These are phyloP conservation scores for Aphelenchoides fujianensis DNA, from an alignment of 1,140 invertebrate genomes.

Conservation along the genomic window DNA sequence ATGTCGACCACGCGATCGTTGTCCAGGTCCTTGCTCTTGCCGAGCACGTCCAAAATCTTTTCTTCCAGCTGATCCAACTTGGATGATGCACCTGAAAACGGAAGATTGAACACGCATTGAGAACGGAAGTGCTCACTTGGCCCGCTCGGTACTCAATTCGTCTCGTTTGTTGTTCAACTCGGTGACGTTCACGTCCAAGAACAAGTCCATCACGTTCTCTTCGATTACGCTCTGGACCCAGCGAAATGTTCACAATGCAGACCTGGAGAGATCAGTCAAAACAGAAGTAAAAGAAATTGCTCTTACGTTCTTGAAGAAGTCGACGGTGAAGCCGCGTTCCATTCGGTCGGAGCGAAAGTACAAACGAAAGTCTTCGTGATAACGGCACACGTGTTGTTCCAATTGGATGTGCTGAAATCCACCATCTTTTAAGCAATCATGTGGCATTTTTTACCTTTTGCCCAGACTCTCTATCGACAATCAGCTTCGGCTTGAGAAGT, in stretches of 20 bases:
- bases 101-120: slow-evolving; percentile 7
- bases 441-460: slow-evolving; percentile 1
- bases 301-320: slow-evolving; percentile 34
- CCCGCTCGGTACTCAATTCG: slow-evolving; percentile 36
- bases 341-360: slow-evolving; percentile 28
- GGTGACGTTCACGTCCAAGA: slow-evolving; percentile 28
- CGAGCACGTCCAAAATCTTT: slow-evolving; percentile 31
- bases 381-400: slow-evolving; percentile 21
- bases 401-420: slow-evolving; percentile 34
- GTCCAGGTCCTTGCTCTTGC: slow-evolving; percentile 38
- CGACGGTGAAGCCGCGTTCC: slow-evolving; percentile 23
- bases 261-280: slow-evolving; percentile 27
- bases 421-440: slow-evolving; percentile 5
- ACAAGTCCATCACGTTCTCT: slow-evolving; percentile 37
- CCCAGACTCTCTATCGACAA: slow-evolving; percentile 11
- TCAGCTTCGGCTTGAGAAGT: slow-evolving; percentile 29
- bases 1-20: slow-evolving; percentile 42
- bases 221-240: slow-evolving; percentile 30
- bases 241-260: slow-evolving; percentile 29
- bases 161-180: slow-evolving; percentile 35
- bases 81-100: slow-evolving; percentile 31
- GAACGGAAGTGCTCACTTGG: slow-evolving; percentile 26
- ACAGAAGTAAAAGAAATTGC: slow-evolving; percentile 8
- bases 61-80: slow-evolving; percentile 40
- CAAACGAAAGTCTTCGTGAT: slow-evolving; percentile 35